A percentile compares a stretch with the other conserved stretches of the same genome.
Evolutionary conservation across 1,140 invertebrate species (phyloP).

Genomic region (Drosophila sp.): DNA sequence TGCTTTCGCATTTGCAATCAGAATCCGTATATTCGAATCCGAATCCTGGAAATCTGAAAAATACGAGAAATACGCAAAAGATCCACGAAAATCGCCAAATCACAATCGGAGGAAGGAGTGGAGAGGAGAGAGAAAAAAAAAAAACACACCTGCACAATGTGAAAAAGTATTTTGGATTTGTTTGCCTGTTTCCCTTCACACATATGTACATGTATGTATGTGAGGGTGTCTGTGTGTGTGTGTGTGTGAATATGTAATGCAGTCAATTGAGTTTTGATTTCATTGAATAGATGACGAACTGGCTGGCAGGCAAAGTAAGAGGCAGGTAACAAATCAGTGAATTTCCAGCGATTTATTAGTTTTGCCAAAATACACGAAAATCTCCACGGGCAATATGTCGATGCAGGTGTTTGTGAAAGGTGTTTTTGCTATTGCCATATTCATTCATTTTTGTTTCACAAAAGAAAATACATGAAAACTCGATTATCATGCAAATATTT

Average conservation of each 20-base stretch:
- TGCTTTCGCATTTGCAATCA: slow-evolving; percentile 55
- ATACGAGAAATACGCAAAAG: slow-evolving; percentile 8
- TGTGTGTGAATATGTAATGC: slow-evolving; percentile 52
- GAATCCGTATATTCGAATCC: slow-evolving; percentile 32
- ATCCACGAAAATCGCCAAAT: slow-evolving; percentile 31
- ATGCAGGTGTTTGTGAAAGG: slow-evolving; percentile 10
- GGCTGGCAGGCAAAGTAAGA: slow-evolving; percentile 4
- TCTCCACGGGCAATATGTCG: neutral
- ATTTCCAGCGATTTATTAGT: slow-evolving; percentile 58
- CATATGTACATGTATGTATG: slow-evolving; percentile 10
- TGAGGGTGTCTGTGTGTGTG: slow-evolving; percentile 11
- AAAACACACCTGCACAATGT: slow-evolving; percentile 61
- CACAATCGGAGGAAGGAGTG: slow-evolving; percentile 32
- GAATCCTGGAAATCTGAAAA: slow-evolving; percentile 25
- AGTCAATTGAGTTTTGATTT: slow-evolving; percentile 72
- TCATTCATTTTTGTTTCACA: slow-evolving; percentile 7
- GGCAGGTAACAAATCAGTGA: slow-evolving; percentile 46
- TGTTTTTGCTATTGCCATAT: slow-evolving; percentile 9
- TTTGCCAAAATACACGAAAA: slow-evolving; percentile 34
- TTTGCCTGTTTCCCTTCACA: slow-evolving; percentile 6
- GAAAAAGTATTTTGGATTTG: slow-evolving; percentile 43
- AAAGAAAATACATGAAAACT: slow-evolving; percentile 2
- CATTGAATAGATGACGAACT: slow-evolving; percentile 35
- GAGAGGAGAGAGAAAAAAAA: slow-evolving; percentile 1
- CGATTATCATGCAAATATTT: neutral